phyloP scores from a whole-genome alignment of 37 sponge, comb jelly and placozoan species.

The Cliona cf. orientalis region DNA sequence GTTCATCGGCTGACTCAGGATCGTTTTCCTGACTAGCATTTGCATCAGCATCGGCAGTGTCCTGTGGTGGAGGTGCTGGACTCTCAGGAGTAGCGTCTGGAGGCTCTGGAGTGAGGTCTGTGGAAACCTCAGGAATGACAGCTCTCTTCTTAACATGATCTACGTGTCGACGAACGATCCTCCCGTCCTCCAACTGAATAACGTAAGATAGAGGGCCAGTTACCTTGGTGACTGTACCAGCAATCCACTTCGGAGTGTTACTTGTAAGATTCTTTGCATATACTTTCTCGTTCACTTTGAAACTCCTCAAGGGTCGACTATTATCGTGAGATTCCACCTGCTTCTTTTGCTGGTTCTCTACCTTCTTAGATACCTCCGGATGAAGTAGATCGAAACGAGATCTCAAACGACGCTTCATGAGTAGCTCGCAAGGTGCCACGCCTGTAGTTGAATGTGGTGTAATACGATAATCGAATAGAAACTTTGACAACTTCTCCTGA shows the following conservation, averaged over 20 bases:
- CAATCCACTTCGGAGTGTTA: neutral
- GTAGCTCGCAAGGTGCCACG: slow-evolving; percentile 47
- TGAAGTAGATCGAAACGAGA: slow-evolving; percentile 27
- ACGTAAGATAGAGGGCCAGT: neutral
- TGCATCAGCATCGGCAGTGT: too few species aligned
- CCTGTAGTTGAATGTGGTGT: slow-evolving; percentile 51
- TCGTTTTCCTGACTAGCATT: too few species aligned
- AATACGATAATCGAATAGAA: slow-evolving; percentile 52
- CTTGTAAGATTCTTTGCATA: neutral
- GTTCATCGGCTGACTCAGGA: too few species aligned
- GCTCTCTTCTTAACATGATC: neutral
- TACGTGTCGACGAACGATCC: slow-evolving; percentile 1
- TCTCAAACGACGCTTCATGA: slow-evolving; percentile 29
- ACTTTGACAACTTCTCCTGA: slow-evolving; percentile 8
- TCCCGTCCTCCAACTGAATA: neutral
- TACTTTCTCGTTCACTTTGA: slow-evolving; percentile 6
- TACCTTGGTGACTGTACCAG: neutral
- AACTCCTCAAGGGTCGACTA: neutral
- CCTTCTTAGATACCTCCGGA: slow-evolving; percentile 25
- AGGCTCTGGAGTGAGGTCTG: too few species aligned
- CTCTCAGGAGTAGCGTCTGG: too few species aligned
- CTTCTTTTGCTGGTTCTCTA: slow-evolving; percentile 11
- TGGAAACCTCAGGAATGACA: too few species aligned
- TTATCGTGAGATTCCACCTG: slow-evolving; percentile 10
- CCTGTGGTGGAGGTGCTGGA: too few species aligned